phyloP scores from a whole-genome alignment of 1,140 invertebrate genomes.

The Calosoma granatense region DNA sequence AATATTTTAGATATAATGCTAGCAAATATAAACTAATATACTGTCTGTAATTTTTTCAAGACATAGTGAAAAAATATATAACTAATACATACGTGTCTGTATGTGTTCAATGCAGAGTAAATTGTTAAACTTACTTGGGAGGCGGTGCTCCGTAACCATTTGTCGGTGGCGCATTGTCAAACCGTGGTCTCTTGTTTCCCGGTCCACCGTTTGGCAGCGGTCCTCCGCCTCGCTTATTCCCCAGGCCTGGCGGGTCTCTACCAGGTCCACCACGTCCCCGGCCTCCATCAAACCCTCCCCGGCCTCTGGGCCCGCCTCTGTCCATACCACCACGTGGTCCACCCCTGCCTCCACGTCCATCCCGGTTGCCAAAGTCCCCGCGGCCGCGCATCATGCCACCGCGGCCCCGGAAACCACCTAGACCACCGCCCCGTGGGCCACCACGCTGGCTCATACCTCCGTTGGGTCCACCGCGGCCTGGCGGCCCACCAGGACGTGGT shows the following conservation, averaged over 20 bases:
- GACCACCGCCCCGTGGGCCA: slow-evolving; percentile 14
- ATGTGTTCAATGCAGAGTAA: no score
- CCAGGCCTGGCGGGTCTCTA: slow-evolving; percentile 3
- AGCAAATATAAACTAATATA: no score
- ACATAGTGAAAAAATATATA: no score
- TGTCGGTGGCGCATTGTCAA: slow-evolving; percentile 18
- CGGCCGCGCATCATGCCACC: slow-evolving; percentile 7
- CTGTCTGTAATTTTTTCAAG: no score
- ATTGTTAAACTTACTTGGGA: slow-evolving; percentile 16
- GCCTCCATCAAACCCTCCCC: slow-evolving; percentile 14
- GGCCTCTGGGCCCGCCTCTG: slow-evolving; percentile 14
- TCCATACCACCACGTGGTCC: slow-evolving; percentile 6
- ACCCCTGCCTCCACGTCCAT: slow-evolving; percentile 11
- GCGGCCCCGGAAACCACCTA: slow-evolving; percentile 11
- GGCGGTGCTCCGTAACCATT: slow-evolving; percentile 19
- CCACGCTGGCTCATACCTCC: slow-evolving; percentile 12
- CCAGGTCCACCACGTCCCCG: slow-evolving; percentile 17
- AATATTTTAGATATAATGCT: no score
- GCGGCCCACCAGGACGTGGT: background rate
- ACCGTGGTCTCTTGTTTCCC: slow-evolving; percentile 20
- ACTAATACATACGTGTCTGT: no score
- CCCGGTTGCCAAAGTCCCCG: slow-evolving; percentile 17
- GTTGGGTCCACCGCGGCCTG: slow-evolving; percentile 14
- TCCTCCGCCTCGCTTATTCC: slow-evolving; percentile 12
- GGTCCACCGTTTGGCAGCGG: slow-evolving; percentile 12